phyloP scores from a whole-genome alignment of 92 coral and sea anemone species.

The Umimayanthus chanpuru region DNA sequence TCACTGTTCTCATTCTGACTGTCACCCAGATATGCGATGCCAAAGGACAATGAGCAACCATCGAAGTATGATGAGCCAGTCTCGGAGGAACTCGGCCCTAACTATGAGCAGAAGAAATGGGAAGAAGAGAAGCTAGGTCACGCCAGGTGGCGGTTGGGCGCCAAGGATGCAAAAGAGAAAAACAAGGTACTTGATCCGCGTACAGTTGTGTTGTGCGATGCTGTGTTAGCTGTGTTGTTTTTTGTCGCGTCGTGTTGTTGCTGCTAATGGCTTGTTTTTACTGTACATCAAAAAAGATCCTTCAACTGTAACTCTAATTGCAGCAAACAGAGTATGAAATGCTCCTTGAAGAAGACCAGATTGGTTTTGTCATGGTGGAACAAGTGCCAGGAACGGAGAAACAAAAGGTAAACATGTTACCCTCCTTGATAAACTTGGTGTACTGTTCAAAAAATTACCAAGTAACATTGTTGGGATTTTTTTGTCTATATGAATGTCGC shows the following conservation, averaged over 20 bases:
- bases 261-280: no score
- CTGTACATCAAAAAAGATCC: background rate
- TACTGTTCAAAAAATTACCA: no score
- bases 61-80: conserved; percentile 94
- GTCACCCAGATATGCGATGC: conserved; percentile 77
- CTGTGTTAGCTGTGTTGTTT: no score
- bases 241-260: no score
- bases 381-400: conserved; percentile 92
- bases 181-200: conserved; percentile 71
- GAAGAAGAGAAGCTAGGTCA: conserved; percentile 96
- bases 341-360: conserved; percentile 97
- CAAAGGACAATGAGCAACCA: conserved; percentile 86
- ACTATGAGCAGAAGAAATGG: conserved; percentile 98
- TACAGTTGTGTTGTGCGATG: no score
- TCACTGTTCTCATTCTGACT: background rate
- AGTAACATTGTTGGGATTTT: no score
- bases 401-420: conserved; percentile 49
- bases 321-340: conserved; percentile 91
- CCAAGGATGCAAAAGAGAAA: conserved; percentile 93
- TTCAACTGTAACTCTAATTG: background rate
- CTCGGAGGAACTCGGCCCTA: conserved; percentile 92
- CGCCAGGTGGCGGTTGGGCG: conserved; percentile 99
- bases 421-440: background rate
- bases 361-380: conserved; percentile 95
- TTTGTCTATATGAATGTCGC: no score